Evolutionary conservation across 2,888 invertebrate genomes (phyloP).

Genomic region (Habroteleia sp.): DNA sequence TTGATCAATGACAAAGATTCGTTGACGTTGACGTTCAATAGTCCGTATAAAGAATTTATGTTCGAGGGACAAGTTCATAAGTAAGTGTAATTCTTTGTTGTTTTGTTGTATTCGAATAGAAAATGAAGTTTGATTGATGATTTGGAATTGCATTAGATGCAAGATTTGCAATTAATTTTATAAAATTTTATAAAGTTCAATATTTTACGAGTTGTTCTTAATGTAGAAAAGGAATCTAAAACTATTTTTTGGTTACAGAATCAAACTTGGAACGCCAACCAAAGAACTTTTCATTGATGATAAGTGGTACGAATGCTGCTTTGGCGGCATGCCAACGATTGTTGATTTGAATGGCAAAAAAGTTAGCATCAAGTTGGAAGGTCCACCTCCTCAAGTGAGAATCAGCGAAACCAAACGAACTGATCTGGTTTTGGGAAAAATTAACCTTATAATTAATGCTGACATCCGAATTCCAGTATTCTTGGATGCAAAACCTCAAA

Average conservation of each 20-base stretch:
- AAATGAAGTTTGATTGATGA: not conserved
- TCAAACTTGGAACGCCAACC: conserved; percentile 95
- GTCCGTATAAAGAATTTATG: conserved; percentile 87
- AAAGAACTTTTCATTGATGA: conserved; percentile 95
- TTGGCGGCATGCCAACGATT: conserved; percentile 92
- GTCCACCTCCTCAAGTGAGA: conserved; percentile 96
- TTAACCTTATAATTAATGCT: conserved; percentile 91
- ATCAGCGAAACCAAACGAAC: conserved; percentile 89
- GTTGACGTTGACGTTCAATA: conserved; percentile 84
- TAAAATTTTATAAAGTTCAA: no score
- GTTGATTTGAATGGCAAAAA: conserved; percentile 90
- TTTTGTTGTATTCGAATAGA: not conserved
- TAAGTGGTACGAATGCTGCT: conserved; percentile 94
- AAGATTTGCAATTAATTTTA: no score
- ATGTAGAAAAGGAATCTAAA: no score
- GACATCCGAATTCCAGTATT: conserved; percentile 90
- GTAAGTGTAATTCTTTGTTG: no score
- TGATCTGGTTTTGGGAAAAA: conserved; percentile 92
- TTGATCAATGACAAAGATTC: conserved; percentile 90
- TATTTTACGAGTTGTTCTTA: no score
- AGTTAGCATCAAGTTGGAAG: conserved; percentile 91
- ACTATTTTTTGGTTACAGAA: no score
- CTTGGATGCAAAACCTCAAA: conserved; percentile 91
- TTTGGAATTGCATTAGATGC: no score
- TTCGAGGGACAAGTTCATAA: conserved; percentile 87